A percentile compares a stretch with the other conserved stretches of the same genome.
Evolutionary conservation across 2,113 vertebrate species (phyloP).

Genomic region (Megaptera novaeangliae): DNA sequence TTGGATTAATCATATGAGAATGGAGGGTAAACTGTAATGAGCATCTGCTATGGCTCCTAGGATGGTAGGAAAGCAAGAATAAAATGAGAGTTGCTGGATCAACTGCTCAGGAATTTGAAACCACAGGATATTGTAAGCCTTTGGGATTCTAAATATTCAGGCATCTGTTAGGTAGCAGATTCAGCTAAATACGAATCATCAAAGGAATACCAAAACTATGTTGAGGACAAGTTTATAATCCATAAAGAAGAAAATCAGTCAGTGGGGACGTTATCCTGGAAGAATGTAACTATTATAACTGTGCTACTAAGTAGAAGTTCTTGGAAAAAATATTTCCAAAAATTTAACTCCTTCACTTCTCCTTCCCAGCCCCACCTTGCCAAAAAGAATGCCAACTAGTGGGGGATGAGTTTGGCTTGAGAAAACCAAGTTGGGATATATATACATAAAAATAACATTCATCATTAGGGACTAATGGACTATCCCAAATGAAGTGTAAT

Average conservation of each 20-base stretch:
- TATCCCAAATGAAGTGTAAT: not conserved
- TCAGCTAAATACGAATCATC: constrained; percentile 41
- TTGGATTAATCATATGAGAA: not conserved
- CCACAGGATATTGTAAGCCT: constrained; percentile 35
- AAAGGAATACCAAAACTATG: constrained; percentile 61
- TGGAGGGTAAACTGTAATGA: not conserved
- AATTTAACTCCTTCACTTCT: not conserved
- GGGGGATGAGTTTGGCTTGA: not conserved
- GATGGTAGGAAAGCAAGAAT: not conserved
- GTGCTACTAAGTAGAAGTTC: not conserved
- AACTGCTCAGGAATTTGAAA: constrained; percentile 58
- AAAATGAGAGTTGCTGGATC: constrained; percentile 26
- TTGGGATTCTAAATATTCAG: constrained; percentile 55
- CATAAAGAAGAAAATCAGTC: constrained; percentile 54
- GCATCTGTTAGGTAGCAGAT: constrained; percentile 62
- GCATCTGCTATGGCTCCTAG: not conserved
- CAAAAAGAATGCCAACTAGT: not conserved
- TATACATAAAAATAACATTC: not conserved
- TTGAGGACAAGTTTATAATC: constrained; percentile 50
- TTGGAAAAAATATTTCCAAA: not conserved
- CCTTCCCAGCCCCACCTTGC: not conserved
- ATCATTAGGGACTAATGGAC: not conserved
- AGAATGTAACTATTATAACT: constrained; percentile 39
- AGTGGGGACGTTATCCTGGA: constrained; percentile 58
- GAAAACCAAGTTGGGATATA: not conserved